Evolutionary conservation across 2,797 vertebrate genomes (phyloP).

Genomic region (Muraenolepis orangiensis): DNA sequence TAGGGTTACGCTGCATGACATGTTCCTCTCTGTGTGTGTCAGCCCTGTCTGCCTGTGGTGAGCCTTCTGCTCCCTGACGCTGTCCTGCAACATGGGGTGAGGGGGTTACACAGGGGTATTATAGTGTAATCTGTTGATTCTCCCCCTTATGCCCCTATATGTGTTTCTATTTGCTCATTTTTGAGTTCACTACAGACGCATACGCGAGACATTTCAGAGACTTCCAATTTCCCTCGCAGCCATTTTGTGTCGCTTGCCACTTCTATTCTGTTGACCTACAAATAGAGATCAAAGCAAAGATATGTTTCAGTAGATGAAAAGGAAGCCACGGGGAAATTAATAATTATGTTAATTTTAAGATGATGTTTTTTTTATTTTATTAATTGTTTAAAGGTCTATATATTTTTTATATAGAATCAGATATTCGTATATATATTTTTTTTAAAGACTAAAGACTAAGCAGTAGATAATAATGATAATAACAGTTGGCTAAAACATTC

Average conservation of each 20-base stretch:
- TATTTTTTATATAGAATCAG: not conserved
- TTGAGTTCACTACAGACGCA: not conserved
- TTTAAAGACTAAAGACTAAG: not conserved
- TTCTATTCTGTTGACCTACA: slow-evolving; percentile 5
- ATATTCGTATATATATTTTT: not conserved
- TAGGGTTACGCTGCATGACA: slow-evolving; percentile 23
- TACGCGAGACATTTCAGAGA: not conserved
- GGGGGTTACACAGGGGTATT: slow-evolving; percentile 11
- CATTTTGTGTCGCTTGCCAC: not conserved
- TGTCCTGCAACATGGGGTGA: not conserved
- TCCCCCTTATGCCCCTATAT: not conserved
- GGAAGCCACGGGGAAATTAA: not conserved
- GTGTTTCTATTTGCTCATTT: not conserved
- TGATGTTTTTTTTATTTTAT: not conserved
- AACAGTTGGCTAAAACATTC: not conserved
- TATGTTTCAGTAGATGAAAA: not conserved
- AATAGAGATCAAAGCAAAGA: slow-evolving; percentile 20
- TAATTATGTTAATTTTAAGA: slow-evolving; percentile 25
- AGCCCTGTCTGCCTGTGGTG: slow-evolving; percentile 32
- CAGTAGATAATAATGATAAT: not conserved
- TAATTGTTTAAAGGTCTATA: not conserved
- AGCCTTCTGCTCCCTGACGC: slow-evolving; percentile 31
- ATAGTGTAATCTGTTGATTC: slow-evolving; percentile 7
- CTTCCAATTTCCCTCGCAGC: not conserved
- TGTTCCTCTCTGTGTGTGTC: slow-evolving; percentile 6